These are phyloP conservation scores for Passerina amoena DNA, from an alignment of 2,113 vertebrate genomes.

Conservation along the genomic window DNA sequence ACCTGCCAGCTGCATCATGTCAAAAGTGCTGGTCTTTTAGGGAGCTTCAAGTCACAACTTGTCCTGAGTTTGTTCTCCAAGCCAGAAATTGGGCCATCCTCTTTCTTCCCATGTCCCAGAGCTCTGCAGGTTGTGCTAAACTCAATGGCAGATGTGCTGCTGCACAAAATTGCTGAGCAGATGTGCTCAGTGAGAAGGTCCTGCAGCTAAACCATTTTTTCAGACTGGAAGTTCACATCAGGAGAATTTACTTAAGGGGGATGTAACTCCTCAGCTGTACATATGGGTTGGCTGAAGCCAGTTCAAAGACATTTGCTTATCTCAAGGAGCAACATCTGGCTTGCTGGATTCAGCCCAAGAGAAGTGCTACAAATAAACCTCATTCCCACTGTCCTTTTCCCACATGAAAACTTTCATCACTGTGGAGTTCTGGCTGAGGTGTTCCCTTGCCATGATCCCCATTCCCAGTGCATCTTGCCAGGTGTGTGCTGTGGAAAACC, in stretches of 20 bases:
- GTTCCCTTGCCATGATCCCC: not conserved
- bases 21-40: not conserved
- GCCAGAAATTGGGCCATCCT: not conserved
- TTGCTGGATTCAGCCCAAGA: not conserved
- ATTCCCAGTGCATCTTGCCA: not conserved
- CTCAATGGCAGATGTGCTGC: not conserved
- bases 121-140: not conserved
- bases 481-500: not conserved
- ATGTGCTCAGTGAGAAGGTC: conserved; percentile 4
- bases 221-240: not conserved
- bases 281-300: not conserved
- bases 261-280: not conserved
- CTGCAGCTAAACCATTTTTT: not conserved
- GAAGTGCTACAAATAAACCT: not conserved
- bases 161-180: not conserved
- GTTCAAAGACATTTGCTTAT: not conserved
- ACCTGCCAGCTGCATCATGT: not conserved
- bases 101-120: not conserved
- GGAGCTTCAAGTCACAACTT: not conserved
- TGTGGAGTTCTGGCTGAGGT: rapidly evolving
- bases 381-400: not conserved
- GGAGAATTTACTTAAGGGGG: conserved; percentile 1
- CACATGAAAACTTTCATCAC: not conserved
- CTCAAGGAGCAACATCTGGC: not conserved
- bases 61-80: not conserved